Base-by-base conservation (phyloP, 2,888 invertebrate genomes). In the Polydrusus cervinus region DNA sequence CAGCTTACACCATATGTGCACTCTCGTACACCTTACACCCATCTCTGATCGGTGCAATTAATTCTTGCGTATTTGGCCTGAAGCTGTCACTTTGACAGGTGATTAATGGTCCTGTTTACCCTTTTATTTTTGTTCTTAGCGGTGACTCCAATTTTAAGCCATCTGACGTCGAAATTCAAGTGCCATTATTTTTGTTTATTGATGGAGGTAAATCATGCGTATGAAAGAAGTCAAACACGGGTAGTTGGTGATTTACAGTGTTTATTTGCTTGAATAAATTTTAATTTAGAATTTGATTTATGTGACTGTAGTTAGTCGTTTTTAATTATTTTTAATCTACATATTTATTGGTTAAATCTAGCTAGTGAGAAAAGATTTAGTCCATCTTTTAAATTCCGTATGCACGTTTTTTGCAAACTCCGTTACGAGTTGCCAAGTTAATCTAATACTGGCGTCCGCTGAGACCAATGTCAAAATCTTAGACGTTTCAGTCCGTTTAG, bases 21-120 rank as follows among this genome's bases (percentile, higher is more conserved):
- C 53, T 64, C 65, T 49, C 18, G 30, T 20, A 38, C 71, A 71
- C 72, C 72, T 72, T 72, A 47, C 66, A 51, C 65, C 65, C 65
- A 65, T 65, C 65, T 65, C 43, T 6, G 66, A 67, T 68, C 74
- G 55, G 51, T 43, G 71, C 66, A 65, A 76, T 76, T 76, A 76
- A 76, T 76, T 34, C 72, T 72, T 61, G 68, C 34, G 72, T 65
- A 76, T 72, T 76, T 72, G 72, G 72, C 60, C 76, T 67, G 61
- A 45, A 40, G 51, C 72, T 76, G 72, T 72, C 72, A 76, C 82
- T 78, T 75, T 80, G 76, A 73, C 74, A 77, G 77, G 80, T 83
- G 82, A 83, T 82, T 83, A 82, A 82, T 81, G 75, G 74, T 78
- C 53, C 77, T 77, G 78, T 74, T 74, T 80, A 80, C 81, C 80